Evolutionary conservation across 1,140 invertebrate genomes (phyloP).

Genomic region (Cotesia chilonis): DNA sequence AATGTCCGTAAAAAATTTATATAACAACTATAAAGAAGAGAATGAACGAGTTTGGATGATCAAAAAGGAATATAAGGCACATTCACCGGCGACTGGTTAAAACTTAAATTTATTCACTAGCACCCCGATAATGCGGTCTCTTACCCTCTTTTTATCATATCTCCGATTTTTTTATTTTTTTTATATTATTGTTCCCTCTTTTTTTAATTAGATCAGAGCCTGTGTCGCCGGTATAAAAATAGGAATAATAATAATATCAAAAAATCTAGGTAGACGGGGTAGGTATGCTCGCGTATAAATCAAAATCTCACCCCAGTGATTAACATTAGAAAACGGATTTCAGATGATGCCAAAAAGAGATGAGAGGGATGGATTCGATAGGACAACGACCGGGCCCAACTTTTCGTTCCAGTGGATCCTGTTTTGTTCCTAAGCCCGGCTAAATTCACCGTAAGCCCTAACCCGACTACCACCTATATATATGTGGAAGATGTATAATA

Average conservation of each 20-base stretch:
- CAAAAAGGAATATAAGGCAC: slow-evolving; percentile 18
- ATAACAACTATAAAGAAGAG: slow-evolving; percentile 4
- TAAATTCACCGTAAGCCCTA: too few species aligned
- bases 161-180: neutral
- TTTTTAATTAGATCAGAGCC: slow-evolving; percentile 44
- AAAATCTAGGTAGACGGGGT: slow-evolving; percentile 20
- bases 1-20: neutral
- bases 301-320: slow-evolving; percentile 39
- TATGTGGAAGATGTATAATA: slow-evolving; percentile 13
- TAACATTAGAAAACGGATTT: slow-evolving; percentile 38
- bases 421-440: neutral
- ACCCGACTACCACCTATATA: slow-evolving; percentile 23
- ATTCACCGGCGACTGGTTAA: slow-evolving; percentile 35
- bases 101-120: slow-evolving; percentile 42
- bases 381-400: neutral
- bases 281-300: slow-evolving; percentile 36
- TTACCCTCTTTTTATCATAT: slow-evolving; percentile 14
- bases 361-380: slow-evolving; percentile 10
- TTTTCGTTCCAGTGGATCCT: too few species aligned
- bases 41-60: slow-evolving; percentile 34
- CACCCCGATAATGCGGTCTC: slow-evolving; percentile 37
- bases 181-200: slow-evolving; percentile 18
- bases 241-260: neutral
- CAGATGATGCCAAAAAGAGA: slow-evolving; percentile 12
- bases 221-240: slow-evolving; percentile 27